phyloP scores from a whole-genome alignment of 30 jellyfish, hydroid and myxozoan genomes.

The Pseudorhiza aurosa region DNA sequence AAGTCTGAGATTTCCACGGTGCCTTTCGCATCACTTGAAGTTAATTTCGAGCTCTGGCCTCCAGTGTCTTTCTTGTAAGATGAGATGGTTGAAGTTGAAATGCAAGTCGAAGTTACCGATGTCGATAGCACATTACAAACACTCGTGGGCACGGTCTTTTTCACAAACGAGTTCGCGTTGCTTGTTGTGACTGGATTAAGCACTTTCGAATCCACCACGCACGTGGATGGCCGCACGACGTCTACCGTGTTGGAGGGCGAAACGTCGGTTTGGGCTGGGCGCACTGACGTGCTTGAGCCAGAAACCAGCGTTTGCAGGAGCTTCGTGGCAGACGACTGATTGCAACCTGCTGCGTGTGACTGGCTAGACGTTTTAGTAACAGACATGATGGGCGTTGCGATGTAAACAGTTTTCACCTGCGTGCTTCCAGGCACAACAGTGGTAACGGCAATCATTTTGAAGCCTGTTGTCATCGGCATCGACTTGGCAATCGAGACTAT shows the following conservation, averaged over 20 bases:
- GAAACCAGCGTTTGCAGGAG: slow-evolving; percentile 47
- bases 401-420: slow-evolving; percentile 97
- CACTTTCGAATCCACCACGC: slow-evolving; percentile 23
- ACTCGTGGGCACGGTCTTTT: neutral
- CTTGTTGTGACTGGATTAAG: slow-evolving; percentile 9
- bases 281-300: slow-evolving; percentile 5
- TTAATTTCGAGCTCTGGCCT: neutral
- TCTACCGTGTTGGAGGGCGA: slow-evolving; percentile 36
- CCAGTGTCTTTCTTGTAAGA: neutral
- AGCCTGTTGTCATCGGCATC: slow-evolving; percentile 97
- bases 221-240: slow-evolving; percentile 41
- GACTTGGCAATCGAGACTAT: slow-evolving; percentile 91
- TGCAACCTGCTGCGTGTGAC: neutral
- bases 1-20: neutral
- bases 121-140: neutral
- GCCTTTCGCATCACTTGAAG: neutral
- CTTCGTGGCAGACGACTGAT: slow-evolving; percentile 18
- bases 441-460: slow-evolving; percentile 98
- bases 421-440: slow-evolving; percentile 99
- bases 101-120: neutral
- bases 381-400: slow-evolving; percentile 99
- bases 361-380: slow-evolving; percentile 79
- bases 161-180: slow-evolving; percentile 1
- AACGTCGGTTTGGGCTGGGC: slow-evolving; percentile 47
- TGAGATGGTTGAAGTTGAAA: neutral